A percentile compares a stretch with the other conserved stretches of the same genome.
phyloP scores from a whole-genome alignment of 2,797 vertebrate species.

The Lycodopsis pacificus region DNA sequence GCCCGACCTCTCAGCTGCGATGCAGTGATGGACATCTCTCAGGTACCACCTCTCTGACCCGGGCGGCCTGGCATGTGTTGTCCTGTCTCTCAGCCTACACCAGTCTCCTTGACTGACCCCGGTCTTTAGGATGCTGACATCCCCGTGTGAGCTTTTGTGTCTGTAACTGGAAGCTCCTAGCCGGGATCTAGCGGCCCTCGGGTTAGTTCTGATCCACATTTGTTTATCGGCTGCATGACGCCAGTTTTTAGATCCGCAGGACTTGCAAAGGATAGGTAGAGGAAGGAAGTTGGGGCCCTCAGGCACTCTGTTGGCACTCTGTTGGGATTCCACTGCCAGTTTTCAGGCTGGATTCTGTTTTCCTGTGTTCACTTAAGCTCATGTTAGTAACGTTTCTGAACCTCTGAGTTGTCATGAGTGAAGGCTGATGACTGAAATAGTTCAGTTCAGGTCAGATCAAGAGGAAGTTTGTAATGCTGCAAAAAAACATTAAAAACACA shows the following conservation, averaged over 20 bases:
- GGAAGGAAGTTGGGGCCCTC: neutral
- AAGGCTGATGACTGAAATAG: conserved; percentile 8
- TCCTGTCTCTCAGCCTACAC: conserved; percentile 30
- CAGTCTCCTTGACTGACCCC: conserved; percentile 44
- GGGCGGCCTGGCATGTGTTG: conserved; percentile 20
- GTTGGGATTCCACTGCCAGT: conserved; percentile 6
- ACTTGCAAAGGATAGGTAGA: conserved; percentile 19
- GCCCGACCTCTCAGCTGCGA: conserved; percentile 98
- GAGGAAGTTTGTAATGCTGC: neutral
- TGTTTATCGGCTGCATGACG: conserved; percentile 2
- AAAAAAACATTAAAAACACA: neutral
- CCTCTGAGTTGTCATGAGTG: neutral
- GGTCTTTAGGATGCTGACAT: conserved; percentile 13
- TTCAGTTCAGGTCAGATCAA: neutral
- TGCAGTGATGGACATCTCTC: conserved; percentile 98
- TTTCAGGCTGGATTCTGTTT: conserved; percentile 29
- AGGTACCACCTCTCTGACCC: conserved; percentile 83
- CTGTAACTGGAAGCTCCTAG: conserved; percentile 23
- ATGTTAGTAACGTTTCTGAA: neutral
- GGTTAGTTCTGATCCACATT: conserved; percentile 30
- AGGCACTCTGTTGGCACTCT: conserved; percentile 16
- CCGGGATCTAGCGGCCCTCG: neutral
- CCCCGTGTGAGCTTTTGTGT: conserved; percentile 29
- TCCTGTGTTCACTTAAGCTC: neutral
- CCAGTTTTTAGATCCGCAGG: conserved; percentile 14